These are phyloP conservation scores for Bradynema listronoti DNA, from an alignment of 1,140 invertebrate genomes.

Conservation along the genomic window DNA sequence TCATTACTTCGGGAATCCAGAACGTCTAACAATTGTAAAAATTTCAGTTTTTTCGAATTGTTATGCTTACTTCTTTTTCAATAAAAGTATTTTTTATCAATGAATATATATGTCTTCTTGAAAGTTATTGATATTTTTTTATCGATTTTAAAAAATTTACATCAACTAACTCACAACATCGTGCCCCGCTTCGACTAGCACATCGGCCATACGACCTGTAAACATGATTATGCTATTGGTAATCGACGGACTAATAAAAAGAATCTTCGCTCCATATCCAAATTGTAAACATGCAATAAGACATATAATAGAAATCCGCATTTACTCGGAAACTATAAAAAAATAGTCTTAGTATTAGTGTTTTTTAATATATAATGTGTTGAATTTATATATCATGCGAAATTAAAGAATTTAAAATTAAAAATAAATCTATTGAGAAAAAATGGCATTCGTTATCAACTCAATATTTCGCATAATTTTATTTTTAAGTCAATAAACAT, in stretches of 20 bases:
- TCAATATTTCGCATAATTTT: no score
- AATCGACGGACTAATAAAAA: conserved; percentile 30
- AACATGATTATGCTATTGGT: conserved; percentile 28
- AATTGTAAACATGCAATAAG: no score
- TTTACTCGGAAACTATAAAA: no score
- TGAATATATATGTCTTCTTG: neutral
- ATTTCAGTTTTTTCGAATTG: neutral
- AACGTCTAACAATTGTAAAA: conserved; percentile 22
- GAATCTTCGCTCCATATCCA: conserved; percentile 58
- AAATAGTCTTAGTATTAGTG: no score
- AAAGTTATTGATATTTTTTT: neutral
- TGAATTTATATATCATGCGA: no score
- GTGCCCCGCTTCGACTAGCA: conserved; percentile 25
- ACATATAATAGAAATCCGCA: no score
- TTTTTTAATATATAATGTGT: no score
- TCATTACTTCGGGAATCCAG: conserved; percentile 33
- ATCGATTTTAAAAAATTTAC: neutral
- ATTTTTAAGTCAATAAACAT: no score
- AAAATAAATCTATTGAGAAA: no score
- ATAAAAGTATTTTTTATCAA: neutral
- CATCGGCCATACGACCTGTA: conserved; percentile 34
- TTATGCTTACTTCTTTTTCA: conserved; percentile 5
- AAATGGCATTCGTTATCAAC: no score
- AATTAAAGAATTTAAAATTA: no score
- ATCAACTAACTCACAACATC: conserved; percentile 16